Evolutionary conservation across 1,140 invertebrate genomes (phyloP).

Genomic region (Hycleus cichorii): DNA sequence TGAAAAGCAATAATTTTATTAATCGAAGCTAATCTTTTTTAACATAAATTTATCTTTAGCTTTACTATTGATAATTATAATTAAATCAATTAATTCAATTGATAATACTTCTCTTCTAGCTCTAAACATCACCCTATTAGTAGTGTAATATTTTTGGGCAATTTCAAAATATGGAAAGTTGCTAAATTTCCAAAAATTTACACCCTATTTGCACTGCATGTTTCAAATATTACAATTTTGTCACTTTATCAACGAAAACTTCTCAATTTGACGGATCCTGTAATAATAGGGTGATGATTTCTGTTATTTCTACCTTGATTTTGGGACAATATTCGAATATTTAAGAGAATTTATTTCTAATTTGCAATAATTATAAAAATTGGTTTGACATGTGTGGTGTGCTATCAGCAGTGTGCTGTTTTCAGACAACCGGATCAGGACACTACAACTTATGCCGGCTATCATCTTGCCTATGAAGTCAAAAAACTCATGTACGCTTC

Average conservation of each 20-base stretch:
- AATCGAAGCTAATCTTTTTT: no score
- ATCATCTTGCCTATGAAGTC: conserved; percentile 98
- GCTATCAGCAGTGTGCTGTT: conserved; percentile 50
- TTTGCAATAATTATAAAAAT: not conserved
- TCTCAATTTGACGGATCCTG: not conserved
- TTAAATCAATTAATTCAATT: not conserved
- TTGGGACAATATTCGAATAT: no score
- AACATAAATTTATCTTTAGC: not conserved
- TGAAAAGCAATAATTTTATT: no score
- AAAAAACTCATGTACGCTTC: conserved; percentile 98
- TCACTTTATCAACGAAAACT: no score
- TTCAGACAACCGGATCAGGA: conserved; percentile 75
- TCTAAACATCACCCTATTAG: no score
- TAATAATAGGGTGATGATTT: conserved; percentile 5
- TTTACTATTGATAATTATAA: not conserved
- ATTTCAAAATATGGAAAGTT: no score
- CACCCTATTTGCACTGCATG: conserved; percentile 1
- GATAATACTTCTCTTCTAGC: no score
- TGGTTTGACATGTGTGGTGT: conserved; percentile 29
- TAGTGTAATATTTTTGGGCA: no score
- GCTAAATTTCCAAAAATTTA: no score
- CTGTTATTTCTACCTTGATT: not conserved
- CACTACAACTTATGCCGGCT: conserved; percentile 79
- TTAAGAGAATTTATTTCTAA: no score
- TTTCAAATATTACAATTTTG: not conserved